Percentiles rank a stretch among this genome's conserved stretches.
phyloP scores from a whole-genome alignment of 1,140 invertebrate species.

The Maniola jurtina region DNA sequence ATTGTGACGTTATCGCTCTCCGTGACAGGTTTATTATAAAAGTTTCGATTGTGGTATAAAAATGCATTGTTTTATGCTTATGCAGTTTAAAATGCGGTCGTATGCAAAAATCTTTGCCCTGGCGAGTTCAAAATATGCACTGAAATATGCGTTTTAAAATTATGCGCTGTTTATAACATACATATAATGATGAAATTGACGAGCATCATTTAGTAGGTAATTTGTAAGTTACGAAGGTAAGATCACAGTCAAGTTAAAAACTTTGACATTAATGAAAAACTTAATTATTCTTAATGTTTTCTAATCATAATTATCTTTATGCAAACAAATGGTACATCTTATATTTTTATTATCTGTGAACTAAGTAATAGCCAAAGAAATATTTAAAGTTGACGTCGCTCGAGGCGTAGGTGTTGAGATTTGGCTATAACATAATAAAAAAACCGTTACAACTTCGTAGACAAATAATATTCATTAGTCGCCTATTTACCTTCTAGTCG shows the following conservation, averaged over 20 bases:
- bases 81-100: background rate
- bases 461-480: slow-evolving; percentile 43
- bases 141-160: background rate
- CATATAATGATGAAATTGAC: no score
- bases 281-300: background rate
- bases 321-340: background rate
- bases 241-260: background rate
- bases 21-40: slow-evolving; percentile 64
- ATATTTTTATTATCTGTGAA: slow-evolving; percentile 1
- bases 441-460: slow-evolving; percentile 44
- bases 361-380: slow-evolving; percentile 22
- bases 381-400: slow-evolving; percentile 18
- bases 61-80: slow-evolving; percentile 9
- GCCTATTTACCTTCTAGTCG: slow-evolving; percentile 22
- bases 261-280: background rate
- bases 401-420: slow-evolving; percentile 47
- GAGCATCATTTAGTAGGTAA: no score
- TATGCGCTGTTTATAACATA: background rate
- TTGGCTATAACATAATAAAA: slow-evolving; percentile 45
- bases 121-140: background rate
- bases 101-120: slow-evolving; percentile 3
- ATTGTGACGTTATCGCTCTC: slow-evolving; percentile 66
- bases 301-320: background rate
- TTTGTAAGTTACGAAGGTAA: no score
- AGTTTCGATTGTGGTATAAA: slow-evolving; percentile 21